phyloP scores from a whole-genome alignment of 92 coral and sea anemone species.

The Parazoanthus swiftii region DNA sequence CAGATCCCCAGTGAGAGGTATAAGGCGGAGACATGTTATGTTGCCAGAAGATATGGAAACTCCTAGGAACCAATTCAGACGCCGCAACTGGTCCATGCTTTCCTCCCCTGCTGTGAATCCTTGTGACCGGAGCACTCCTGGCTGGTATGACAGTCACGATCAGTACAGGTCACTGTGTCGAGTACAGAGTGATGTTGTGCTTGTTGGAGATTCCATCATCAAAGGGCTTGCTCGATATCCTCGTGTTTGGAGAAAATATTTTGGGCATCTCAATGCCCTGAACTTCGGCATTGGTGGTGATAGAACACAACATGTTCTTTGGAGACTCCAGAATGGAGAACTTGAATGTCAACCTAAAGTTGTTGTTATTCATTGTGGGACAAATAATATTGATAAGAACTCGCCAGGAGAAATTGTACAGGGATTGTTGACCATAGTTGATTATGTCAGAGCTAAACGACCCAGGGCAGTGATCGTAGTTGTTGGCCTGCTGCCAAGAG shows the following conservation, averaged over 20 bases:
- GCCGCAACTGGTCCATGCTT: conserved; percentile 39
- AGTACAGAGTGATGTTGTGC: conserved; percentile 56
- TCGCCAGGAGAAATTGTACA: conserved; percentile 77
- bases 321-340: conserved; percentile 95
- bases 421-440: conserved; percentile 89
- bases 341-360: conserved; percentile 80
- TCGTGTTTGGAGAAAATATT: conserved; percentile 80
- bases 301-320: conserved; percentile 92
- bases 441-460: conserved; percentile 60
- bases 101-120: conserved; percentile 64
- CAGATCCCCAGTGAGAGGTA: background rate
- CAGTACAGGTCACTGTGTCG: conserved; percentile 59
- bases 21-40: conserved; percentile 21
- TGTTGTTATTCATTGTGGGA: conserved; percentile 90
- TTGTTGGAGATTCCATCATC: conserved; percentile 91
- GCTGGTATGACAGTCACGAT: conserved; percentile 76
- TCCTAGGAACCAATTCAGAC: conserved; percentile 32
- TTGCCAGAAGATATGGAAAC: conserved; percentile 31
- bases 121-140: conserved; percentile 75
- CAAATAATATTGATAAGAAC: conserved; percentile 89
- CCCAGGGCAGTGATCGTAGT: conserved; percentile 69
- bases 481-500: conserved; percentile 87
- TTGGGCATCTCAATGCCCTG: conserved; percentile 70
- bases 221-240: conserved; percentile 93
- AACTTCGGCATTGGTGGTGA: conserved; percentile 97